phyloP scores from a whole-genome alignment of 2,888 invertebrate species.

The Hedya salicella region DNA sequence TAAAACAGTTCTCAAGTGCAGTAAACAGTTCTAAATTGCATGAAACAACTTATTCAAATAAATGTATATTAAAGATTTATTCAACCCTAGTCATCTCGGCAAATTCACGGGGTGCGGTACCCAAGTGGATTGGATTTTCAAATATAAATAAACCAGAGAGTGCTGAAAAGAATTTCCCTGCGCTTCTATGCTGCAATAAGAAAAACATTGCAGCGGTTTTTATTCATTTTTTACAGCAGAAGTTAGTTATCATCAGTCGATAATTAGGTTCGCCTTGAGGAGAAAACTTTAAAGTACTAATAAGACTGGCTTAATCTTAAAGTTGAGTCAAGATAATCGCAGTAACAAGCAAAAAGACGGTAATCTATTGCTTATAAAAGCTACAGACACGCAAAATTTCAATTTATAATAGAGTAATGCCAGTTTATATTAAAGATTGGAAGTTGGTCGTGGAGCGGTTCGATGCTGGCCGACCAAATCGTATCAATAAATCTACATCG shows the following conservation, averaged over 20 bases:
- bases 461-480: constrained; percentile 29
- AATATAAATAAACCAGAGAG: constrained; percentile 23
- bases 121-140: constrained; percentile 24
- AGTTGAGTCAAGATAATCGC: constrained; percentile 1
- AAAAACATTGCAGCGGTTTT: constrained; percentile 16
- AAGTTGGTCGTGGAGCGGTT: constrained; percentile 12
- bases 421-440: constrained; percentile 12
- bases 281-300: constrained; percentile 4
- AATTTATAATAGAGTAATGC: constrained; percentile 15
- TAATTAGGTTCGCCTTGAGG: constrained; percentile 9
- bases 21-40: neutral
- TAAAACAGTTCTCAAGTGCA: too few relatives aligned
- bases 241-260: constrained; percentile 14
- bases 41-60: neutral
- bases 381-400: constrained; percentile 7
- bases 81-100: constrained; percentile 3
- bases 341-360: neutral
- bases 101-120: constrained; percentile 19
- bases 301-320: neutral
- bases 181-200: constrained; percentile 29
- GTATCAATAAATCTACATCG: constrained; percentile 39
- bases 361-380: constrained; percentile 18
- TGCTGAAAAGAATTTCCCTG: constrained; percentile 23
- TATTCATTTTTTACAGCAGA: neutral
- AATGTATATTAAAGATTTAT: constrained; percentile 19